Base-by-base conservation (phyloP, 2,113 vertebrate genomes). In the Oryzias celebensis region DNA sequence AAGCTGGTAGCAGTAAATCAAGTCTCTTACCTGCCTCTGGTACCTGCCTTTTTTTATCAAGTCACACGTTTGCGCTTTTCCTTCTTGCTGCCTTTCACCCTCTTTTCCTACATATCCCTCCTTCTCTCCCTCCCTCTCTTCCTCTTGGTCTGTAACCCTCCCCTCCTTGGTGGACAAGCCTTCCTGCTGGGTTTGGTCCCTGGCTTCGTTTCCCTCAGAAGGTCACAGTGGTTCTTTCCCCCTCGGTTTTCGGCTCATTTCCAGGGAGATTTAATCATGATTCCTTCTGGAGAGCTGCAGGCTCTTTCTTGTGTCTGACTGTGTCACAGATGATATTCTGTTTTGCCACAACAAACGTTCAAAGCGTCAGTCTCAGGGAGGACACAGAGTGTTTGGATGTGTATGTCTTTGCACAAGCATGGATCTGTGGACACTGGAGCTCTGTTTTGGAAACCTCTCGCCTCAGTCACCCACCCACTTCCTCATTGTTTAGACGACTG, bases 1-100 rank as follows among this genome's bases (percentile, higher is more conserved):
- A 49, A 22, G 8, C 7, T 20, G 24, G 61, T 77, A 69, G 72
- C 52, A 83, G 58, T 44, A 80, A 68, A 79, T 22, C 66, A 48
- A 58, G 26, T 58, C 42, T 75, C 90, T 91, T 91, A 92, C 92
- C 91, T 91, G 85, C 75, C 75, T 81, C 80, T 87, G 83, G 84
- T 90, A 88, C 84, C 88, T 89, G 85, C 86, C 88, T 87, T 91
- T 77, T 85, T 88, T 83, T 75, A 75, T 84, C 76, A 79, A 85
- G 52, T 84, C 82, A 71, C 75, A 82, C 78, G 63, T 86, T 57
- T 70, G 78, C 76, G 71, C 75, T 82, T 81, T 81, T 70, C 68
- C 71, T 79, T 68, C 71, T 83, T 58, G 84, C 57, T 81, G 63
- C 61, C 62, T 80, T 64, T 80, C 77, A 68, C 77, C 61, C 66